Conservation (phyloP, 2,888 invertebrate genomes). For the Eueremaeus valkanovi region DNA sequence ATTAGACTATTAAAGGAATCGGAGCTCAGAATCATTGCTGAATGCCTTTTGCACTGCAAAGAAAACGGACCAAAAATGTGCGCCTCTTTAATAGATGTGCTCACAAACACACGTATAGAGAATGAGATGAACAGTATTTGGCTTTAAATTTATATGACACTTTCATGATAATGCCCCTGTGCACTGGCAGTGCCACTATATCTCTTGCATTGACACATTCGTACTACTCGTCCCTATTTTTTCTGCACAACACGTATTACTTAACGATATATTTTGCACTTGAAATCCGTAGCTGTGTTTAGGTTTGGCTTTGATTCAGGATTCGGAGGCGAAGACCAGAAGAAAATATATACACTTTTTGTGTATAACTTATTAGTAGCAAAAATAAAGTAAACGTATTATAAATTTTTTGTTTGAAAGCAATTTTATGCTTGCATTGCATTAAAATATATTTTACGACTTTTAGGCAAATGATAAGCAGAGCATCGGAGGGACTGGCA, state of each 20-base stretch:
- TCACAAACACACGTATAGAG: too few relatives aligned
- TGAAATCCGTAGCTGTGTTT: not conserved
- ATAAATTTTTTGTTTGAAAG: not conserved
- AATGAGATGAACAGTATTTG: not conserved
- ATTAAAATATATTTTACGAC: not conserved
- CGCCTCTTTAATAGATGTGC: not conserved
- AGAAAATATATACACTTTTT: too few relatives aligned
- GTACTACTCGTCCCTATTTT: not conserved
- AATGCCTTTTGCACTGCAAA: too few relatives aligned
- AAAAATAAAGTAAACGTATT: not conserved
- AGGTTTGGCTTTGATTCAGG: not conserved
- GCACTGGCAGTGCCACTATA: not conserved
- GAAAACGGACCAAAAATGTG: not conserved
- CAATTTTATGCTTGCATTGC: not conserved
- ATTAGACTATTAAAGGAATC: not conserved
- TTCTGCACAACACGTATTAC: not conserved
- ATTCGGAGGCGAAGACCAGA: not conserved
- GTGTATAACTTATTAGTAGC: not conserved
- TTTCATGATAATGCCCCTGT: constrained; percentile 1
- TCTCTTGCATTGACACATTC: not conserved
- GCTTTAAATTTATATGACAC: not conserved
- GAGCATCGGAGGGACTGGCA: not conserved
- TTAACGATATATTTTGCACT: not conserved
- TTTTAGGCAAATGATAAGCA: not conserved
- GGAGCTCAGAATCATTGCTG: not conserved